Conservation (phyloP, 2,113 vertebrate species). For the Heptranchias perlo region DNA sequence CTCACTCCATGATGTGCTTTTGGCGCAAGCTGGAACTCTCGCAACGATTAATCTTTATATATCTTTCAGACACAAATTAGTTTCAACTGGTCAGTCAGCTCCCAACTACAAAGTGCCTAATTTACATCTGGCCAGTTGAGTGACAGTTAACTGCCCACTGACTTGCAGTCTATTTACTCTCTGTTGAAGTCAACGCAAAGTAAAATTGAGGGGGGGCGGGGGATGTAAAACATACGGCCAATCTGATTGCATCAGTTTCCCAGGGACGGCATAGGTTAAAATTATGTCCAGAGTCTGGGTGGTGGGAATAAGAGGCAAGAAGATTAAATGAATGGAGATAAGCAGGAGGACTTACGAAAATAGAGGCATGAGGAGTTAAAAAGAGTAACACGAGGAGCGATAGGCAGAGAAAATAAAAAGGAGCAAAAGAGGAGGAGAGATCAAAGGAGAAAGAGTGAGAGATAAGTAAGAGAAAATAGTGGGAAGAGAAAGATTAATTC, state of each 20-base stretch:
- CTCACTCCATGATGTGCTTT: no score
- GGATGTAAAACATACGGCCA: neutral
- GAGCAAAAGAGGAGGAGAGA: neutral
- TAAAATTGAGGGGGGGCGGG: neutral
- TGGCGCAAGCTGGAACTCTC: no score
- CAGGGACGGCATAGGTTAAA: neutral
- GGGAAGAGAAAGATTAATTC: neutral
- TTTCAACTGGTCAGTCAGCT: no score
- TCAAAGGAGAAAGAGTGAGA: neutral
- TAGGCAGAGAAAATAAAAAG: neutral
- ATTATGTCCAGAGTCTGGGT: neutral
- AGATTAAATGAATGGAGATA: neutral
- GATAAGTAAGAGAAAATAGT: neutral
- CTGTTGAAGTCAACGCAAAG: neutral
- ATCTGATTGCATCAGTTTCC: neutral
- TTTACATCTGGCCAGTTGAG: no score
- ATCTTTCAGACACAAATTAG: no score
- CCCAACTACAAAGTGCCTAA: no score
- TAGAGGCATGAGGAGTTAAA: neutral
- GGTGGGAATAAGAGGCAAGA: neutral
- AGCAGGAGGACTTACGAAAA: neutral
- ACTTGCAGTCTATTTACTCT: neutral
- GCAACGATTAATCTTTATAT: no score
- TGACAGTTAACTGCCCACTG: no score
- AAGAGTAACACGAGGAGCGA: no score